Conservation (phyloP, 2,113 vertebrate genomes). For the Thunnus maccoyii region DNA sequence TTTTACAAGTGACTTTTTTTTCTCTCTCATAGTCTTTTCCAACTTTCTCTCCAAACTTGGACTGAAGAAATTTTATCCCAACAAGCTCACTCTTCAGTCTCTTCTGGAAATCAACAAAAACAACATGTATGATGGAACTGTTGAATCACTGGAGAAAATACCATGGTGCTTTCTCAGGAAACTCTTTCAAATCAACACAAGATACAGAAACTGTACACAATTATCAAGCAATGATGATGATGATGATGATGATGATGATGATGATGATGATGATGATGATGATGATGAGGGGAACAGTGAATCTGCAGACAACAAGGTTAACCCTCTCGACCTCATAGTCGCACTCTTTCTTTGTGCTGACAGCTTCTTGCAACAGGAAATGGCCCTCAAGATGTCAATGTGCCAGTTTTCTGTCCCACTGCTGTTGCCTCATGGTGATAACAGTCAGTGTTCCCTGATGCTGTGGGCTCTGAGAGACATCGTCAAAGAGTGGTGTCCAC, state of each 20-base stretch:
- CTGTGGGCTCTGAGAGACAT: slow-evolving; percentile 65
- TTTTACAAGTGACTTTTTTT: neutral
- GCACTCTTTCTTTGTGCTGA: slow-evolving; percentile 83
- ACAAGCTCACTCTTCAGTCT: too few relatives aligned
- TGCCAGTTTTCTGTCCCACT: slow-evolving; percentile 86
- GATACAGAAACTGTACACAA: neutral
- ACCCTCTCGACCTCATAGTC: slow-evolving; percentile 80
- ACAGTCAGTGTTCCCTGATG: slow-evolving; percentile 76
- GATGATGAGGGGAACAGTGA: neutral
- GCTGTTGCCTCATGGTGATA: slow-evolving; percentile 75
- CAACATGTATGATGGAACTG: neutral
- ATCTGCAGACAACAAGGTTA: slow-evolving; percentile 12
- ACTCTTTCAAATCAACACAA: too few relatives aligned
- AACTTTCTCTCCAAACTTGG: slow-evolving; percentile 35
- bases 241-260: neutral
- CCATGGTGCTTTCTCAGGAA: slow-evolving; percentile 63
- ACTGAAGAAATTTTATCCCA: slow-evolving; percentile 13
- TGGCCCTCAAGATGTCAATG: slow-evolving; percentile 82
- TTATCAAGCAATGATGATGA: fast-evolving
- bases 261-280: neutral
- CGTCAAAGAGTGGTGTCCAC: slow-evolving; percentile 55
- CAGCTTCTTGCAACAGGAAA: slow-evolving; percentile 79
- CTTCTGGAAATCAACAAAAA: slow-evolving; percentile 63
- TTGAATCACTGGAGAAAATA: slow-evolving; percentile 14
- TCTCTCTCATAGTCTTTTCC: neutral